Evolutionary conservation across 1,140 invertebrate species (phyloP), one percentile per base, ranked within the genome.

Genomic region (Ylistrum balloti): DNA sequence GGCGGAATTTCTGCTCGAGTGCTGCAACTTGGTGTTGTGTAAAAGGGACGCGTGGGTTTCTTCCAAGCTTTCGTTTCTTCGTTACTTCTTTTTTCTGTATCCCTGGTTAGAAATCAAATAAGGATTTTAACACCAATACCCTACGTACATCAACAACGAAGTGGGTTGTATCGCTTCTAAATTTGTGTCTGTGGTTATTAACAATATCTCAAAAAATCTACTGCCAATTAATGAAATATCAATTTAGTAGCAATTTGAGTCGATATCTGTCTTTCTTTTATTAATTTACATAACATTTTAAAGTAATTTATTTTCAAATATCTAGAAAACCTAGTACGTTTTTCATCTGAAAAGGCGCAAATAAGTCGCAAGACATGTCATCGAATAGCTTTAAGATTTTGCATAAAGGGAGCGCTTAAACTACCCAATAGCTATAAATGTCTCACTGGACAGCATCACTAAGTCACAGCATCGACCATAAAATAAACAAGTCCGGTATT

Each of bases 31-130:
- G 97, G 34, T 96, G 96, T 11, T 97, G 96, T 0, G 97, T 97
- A 93, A 97, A 97, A 13, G 97, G 97, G 89, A 97, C 97, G 34
- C 97, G 96, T 0, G 97, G 97, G 93, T 97, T 97, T 11, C 97
- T 96, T 5, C 97, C 97, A 41, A 95, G 95, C 89, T 96, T 95
- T 93, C 96, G 95, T 92, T 96, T 97, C 94, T 96, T 97, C 0
- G 91, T 89, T 28, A 94, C 95, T 10, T 94, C 94, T 85, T 93
- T 95, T 95, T 96, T 94, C 94, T 95, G 91, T 88, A 92, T 87
- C 86, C 94, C 95, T 95, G 56, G 0, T 91, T 88, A 88, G 33
- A 35, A 41, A 89, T 33, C 15, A n/a, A 28, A 74, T 74, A 13
- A 48, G 20, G 22, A 48, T 48, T 3, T 48, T 48, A 2, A 48